Percentiles rank a stretch among this genome's conserved stretches.
These are phyloP conservation scores for Muntiacus reevesi DNA, from an alignment of 2,113 vertebrate species.

Conservation along the genomic window DNA sequence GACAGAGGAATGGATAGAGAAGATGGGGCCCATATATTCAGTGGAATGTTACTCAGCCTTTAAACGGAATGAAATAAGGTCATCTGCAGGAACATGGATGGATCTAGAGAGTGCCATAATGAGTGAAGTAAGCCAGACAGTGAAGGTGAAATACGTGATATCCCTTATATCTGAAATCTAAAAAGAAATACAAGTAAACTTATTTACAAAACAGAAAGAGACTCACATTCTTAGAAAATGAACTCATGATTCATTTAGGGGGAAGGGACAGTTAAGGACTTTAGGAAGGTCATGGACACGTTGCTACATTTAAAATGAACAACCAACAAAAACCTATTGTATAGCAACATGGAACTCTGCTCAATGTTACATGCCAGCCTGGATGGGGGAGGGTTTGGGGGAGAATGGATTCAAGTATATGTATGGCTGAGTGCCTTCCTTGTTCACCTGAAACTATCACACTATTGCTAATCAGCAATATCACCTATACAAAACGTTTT, in stretches of 20 bases:
- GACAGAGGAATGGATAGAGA: background rate
- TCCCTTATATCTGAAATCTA: background rate
- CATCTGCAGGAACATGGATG: background rate
- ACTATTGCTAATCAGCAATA: background rate
- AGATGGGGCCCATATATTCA: background rate
- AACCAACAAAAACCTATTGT: background rate
- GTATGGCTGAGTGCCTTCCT: background rate
- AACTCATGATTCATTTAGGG: background rate
- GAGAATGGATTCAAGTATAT: background rate
- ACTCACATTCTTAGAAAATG: background rate
- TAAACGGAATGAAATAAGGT: background rate
- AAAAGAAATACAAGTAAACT: background rate
- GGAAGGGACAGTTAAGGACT: background rate
- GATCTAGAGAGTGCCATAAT: background rate
- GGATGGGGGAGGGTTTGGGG: background rate
- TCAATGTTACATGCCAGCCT: background rate
- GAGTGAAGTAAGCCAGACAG: background rate
- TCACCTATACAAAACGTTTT: background rate
- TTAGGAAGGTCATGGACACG: background rate
- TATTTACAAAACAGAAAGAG: background rate
- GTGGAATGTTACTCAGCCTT: background rate
- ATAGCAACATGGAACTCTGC: background rate
- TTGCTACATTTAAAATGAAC: background rate
- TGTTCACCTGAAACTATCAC: background rate
- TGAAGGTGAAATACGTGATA: background rate